Conservation (phyloP, 2,888 invertebrate genomes). For the Drosophila kambysellisi region DNA sequence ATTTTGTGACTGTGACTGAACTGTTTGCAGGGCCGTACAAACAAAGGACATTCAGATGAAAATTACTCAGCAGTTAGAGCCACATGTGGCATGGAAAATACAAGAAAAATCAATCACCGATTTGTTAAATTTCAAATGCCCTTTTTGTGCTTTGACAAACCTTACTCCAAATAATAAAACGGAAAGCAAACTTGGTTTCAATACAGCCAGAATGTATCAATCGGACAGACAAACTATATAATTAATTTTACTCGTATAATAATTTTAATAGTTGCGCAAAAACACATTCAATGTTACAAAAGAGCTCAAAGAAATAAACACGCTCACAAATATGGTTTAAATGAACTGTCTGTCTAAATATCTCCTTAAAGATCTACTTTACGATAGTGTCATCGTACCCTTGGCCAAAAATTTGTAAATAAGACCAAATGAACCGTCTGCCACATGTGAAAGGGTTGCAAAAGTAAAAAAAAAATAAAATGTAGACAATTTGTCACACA, state of each 20-base stretch:
- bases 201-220: background rate
- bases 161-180: background rate
- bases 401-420: conserved; percentile 28
- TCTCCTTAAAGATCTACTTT: conserved; percentile 7
- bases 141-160: background rate
- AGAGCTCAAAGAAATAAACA: background rate
- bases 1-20: conserved; percentile 57
- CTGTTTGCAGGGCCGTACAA: conserved; percentile 54
- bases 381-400: conserved; percentile 24
- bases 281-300: background rate
- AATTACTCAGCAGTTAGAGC: conserved; percentile 45
- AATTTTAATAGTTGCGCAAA: background rate
- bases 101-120: conserved; percentile 1
- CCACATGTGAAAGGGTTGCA: conserved; percentile 45
- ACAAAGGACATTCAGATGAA: conserved; percentile 67
- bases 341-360: conserved; percentile 16
- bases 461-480: conserved; percentile 29
- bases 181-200: background rate
- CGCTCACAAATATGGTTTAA: background rate
- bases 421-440: conserved; percentile 30
- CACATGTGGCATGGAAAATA: conserved; percentile 2
- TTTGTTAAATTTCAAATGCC: conserved; percentile 1
- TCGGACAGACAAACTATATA: too few species aligned
- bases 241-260: too few species aligned
- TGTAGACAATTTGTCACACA: conserved; percentile 76